These are phyloP conservation scores for Psix sp. DNA, from an alignment of 1,140 invertebrate species.

Conservation along the genomic window DNA sequence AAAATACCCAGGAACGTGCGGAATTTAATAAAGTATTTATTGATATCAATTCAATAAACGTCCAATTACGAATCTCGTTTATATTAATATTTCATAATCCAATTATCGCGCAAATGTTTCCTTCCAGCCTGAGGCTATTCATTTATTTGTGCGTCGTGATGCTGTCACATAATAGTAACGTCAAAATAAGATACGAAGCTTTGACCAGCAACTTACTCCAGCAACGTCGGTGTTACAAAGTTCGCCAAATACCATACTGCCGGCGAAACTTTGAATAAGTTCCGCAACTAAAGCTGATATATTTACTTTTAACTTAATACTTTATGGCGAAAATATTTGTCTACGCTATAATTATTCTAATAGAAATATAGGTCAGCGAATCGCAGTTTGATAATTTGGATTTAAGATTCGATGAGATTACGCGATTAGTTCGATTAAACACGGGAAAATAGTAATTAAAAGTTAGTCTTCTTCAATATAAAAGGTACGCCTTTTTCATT, in stretches of 20 bases:
- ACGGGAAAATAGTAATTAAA: too few species aligned
- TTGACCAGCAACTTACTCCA: conserved; percentile 50
- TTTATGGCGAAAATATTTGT: conserved; percentile 33
- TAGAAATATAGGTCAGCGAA: too few species aligned
- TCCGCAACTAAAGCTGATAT: conserved; percentile 64
- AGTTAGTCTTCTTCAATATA: too few species aligned
- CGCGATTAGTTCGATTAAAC: too few species aligned
- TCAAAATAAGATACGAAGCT: conserved; percentile 62
- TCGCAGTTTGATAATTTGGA: too few species aligned
- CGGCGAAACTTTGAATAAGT: conserved; percentile 66
- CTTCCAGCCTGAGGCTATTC: conserved; percentile 35
- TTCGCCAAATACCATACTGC: conserved; percentile 54
- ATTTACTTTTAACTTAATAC: conserved; percentile 69
- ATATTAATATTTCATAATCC: conserved; percentile 51
- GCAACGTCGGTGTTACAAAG: conserved; percentile 60
- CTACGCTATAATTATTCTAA: too few species aligned
- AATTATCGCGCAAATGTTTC: conserved; percentile 42
- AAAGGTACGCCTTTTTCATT: too few species aligned
- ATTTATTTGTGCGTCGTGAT: conserved; percentile 53
- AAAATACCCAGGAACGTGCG: conserved; percentile 4
- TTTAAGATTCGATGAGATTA: too few species aligned
- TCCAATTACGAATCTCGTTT: too few species aligned
- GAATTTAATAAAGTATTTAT: conserved; percentile 48
- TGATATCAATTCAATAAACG: too few species aligned
- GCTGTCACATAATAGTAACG: conserved; percentile 25